Evolutionary conservation across 1,140 invertebrate genomes (phyloP).

Genomic region (Aphaenogaster rudis): DNA sequence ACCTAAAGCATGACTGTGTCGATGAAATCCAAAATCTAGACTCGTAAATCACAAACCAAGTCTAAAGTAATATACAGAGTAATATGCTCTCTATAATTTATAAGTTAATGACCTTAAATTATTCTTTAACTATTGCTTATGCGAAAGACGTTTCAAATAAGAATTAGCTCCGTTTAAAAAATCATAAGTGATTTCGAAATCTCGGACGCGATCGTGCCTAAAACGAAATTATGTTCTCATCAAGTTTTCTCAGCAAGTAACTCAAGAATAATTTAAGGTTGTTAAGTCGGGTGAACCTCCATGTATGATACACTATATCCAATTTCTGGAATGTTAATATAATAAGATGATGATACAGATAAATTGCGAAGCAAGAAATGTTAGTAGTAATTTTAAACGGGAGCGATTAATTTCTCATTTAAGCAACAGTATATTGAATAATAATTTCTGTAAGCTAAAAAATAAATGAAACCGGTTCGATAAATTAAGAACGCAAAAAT

Average conservation of each 20-base stretch:
- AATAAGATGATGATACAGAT: not conserved
- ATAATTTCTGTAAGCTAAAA: not conserved
- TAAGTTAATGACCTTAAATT: not conserved
- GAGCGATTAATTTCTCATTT: not conserved
- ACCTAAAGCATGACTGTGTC: not conserved
- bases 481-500: not conserved
- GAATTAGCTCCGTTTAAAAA: not conserved
- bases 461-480: not conserved
- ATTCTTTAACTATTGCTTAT: not conserved
- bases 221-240: slow-evolving; percentile 1
- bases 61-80: not conserved
- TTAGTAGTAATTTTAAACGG: not conserved
- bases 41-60: not conserved
- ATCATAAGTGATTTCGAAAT: not conserved
- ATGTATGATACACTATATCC: not conserved
- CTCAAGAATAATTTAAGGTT: not conserved
- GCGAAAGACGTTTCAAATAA: not conserved
- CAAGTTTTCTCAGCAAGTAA: not conserved
- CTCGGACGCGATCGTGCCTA: not conserved
- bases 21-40: not conserved
- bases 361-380: not conserved
- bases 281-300: not conserved
- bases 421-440: not conserved
- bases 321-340: not conserved
- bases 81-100: not conserved